These are phyloP conservation scores for Drosophila cracens DNA, from an alignment of 2,888 invertebrate genomes.

Conservation along the genomic window DNA sequence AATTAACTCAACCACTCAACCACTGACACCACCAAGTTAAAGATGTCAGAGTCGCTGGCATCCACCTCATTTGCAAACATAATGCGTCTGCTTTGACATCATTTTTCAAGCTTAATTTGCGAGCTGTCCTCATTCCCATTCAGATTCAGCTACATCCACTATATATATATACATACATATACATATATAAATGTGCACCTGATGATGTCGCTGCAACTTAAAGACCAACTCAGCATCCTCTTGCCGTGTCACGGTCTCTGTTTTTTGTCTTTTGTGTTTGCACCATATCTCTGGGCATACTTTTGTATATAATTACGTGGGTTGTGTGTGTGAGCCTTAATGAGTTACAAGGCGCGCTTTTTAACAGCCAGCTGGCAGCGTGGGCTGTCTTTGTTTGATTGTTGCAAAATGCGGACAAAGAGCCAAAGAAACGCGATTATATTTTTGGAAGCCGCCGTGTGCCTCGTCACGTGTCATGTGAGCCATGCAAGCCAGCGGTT, in stretches of 20 bases:
- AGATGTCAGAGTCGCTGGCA: constrained; percentile 16
- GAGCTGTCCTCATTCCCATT: constrained; percentile 17
- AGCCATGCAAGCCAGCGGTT: not conserved
- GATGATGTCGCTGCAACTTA: constrained; percentile 62
- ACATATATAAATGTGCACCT: constrained; percentile 8
- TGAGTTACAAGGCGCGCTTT: constrained; percentile 37
- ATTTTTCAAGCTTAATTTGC: constrained; percentile 64
- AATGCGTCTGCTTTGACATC: constrained; percentile 62
- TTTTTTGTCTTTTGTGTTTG: not conserved
- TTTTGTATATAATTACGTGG: not conserved
- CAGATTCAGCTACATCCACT: not conserved
- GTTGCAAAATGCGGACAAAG: constrained; percentile 40
- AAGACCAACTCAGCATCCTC: constrained; percentile 39
- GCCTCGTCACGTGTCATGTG: not conserved
- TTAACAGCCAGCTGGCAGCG: constrained; percentile 7
- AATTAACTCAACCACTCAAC: constrained; percentile 14
- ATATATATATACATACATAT: not conserved
- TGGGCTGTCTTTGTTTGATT: constrained; percentile 43
- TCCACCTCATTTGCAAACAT: constrained; percentile 33
- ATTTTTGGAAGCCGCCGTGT: not conserved
- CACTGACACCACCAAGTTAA: constrained; percentile 9
- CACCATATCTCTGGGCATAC: not conserved
- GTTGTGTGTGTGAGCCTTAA: constrained; percentile 33
- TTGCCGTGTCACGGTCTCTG: constrained; percentile 20
- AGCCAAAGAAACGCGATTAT: constrained; percentile 2